A percentile compares a stretch with the other conserved stretches of the same genome.
Conservation (phyloP, 2,888 invertebrate genomes). For the Heliconius cydno region DNA sequence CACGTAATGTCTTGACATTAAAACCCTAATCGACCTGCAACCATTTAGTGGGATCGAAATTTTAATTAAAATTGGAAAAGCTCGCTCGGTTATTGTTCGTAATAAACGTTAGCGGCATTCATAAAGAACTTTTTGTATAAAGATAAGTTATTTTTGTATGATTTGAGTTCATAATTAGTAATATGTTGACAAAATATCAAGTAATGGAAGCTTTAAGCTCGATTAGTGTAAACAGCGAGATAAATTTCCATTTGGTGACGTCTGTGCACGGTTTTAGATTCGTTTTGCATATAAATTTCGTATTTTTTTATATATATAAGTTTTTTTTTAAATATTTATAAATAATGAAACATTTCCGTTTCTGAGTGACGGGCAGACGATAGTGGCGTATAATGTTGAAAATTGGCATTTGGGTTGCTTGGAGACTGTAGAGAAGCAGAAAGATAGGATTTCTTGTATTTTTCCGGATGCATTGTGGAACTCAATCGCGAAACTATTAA, state of each 20-base stretch:
- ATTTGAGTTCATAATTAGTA: conserved; percentile 10
- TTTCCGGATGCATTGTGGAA: too few relatives aligned
- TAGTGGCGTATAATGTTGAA: too few relatives aligned
- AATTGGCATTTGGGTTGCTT: too few relatives aligned
- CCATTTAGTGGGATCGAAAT: conserved; percentile 34
- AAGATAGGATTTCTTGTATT: too few relatives aligned
- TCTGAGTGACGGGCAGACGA: too few relatives aligned
- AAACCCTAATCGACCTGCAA: conserved; percentile 23
- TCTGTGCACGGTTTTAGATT: neutral
- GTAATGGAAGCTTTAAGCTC: conserved; percentile 17
- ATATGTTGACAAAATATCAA: conserved; percentile 6
- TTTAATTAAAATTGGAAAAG: conserved; percentile 46
- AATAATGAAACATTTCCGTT: too few relatives aligned
- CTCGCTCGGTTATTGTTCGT: conserved; percentile 25
- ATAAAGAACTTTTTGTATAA: conserved; percentile 8
- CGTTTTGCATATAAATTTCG: neutral
- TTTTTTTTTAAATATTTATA: neutral
- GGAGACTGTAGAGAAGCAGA: too few relatives aligned
- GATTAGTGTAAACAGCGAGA: conserved; percentile 22
- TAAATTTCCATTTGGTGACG: neutral
- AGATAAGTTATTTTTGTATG: conserved; percentile 22
- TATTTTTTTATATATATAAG: neutral
- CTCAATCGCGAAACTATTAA: too few relatives aligned
- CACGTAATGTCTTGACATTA: conserved; percentile 28
- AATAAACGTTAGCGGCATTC: conserved; percentile 37